Evolutionary conservation across 1,140 invertebrate species (phyloP), one percentile per base, ranked within the genome.

Genomic region (Aphidius ervi): DNA sequence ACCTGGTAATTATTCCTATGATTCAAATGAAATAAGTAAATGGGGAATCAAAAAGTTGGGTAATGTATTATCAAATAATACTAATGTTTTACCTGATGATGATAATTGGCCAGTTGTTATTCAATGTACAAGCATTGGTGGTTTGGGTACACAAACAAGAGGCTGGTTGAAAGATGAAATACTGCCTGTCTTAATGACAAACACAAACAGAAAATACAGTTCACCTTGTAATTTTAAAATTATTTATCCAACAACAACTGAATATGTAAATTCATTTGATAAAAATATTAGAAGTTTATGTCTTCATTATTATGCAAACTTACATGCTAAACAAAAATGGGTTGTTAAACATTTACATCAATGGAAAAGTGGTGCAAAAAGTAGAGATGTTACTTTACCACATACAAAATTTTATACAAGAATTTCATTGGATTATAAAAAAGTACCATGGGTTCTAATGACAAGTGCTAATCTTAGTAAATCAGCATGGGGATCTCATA

Each of bases 391-490:
- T 64, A 93, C 93, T 2, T 91, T 95, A 84, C 96, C 96, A 5
- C 96, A 98, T 71, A 94, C 97, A 50, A 98, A 98, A 78, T 87
- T 87, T 0, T 99, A 98, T 74, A 85, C 86, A 0, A 83, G 95
- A 46, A 73, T 91, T 4, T 91, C 91, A 1, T 87, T 81, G 61
- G 88, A 84, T 79, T 71, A 78, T 49, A 79, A 80, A 53, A 78
- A 84, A 73, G 82, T 86, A 63, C 87, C 86, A 63, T 93, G 90
- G 87, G 95, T 94, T 73, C 77, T 95, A 1, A 78, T 97, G 0
- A 96, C 94, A 0, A 97, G 93, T 67, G 93, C 92, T 0, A 98
- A 98, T 81, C 75, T 98, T 6, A 97, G 94, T 9, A 97, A 97
- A 82, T 93, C 94, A n/a, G 95, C 95, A 1, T 98, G 95, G 95